A percentile compares a stretch with the other conserved stretches of the same genome.
These are phyloP conservation scores for Oreochromis aureus DNA, from an alignment of 2,113 vertebrate species.

Conservation along the genomic window DNA sequence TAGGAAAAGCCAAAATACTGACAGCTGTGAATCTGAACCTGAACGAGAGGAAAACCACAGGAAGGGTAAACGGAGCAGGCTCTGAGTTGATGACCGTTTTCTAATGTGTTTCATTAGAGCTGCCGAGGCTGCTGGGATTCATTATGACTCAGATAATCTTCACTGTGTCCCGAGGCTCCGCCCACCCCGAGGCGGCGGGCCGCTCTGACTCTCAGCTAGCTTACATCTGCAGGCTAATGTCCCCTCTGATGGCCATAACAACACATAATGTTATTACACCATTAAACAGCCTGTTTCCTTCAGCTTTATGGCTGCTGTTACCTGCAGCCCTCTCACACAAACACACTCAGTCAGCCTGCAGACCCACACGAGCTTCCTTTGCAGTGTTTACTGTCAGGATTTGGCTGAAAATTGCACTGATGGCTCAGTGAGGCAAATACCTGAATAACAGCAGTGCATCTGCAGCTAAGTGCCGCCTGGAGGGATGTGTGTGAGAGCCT, in stretches of 20 bases:
- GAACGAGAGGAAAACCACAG: background rate
- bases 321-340: background rate
- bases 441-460: background rate
- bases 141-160: slow-evolving; percentile 5
- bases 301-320: background rate
- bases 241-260: slow-evolving; percentile 2
- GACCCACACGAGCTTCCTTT: background rate
- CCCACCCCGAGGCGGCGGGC: background rate
- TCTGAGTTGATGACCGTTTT: background rate
- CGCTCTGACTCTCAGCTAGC: background rate
- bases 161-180: background rate
- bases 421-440: background rate
- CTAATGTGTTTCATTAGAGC: background rate
- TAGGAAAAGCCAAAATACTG: background rate
- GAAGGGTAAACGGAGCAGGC: background rate
- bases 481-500: background rate
- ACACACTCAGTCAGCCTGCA: background rate
- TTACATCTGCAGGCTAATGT: slow-evolving; percentile 14
- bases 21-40: background rate
- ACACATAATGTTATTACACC: slow-evolving; percentile 11
- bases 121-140: background rate
- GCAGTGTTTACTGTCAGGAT: background rate
- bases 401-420: background rate
- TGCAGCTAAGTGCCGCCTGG: background rate
- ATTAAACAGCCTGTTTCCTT: slow-evolving; percentile 3